Evolutionary conservation across 2,888 invertebrate genomes (phyloP), one percentile per base, ranked within the genome.

Genomic region (Diploptera punctata): DNA sequence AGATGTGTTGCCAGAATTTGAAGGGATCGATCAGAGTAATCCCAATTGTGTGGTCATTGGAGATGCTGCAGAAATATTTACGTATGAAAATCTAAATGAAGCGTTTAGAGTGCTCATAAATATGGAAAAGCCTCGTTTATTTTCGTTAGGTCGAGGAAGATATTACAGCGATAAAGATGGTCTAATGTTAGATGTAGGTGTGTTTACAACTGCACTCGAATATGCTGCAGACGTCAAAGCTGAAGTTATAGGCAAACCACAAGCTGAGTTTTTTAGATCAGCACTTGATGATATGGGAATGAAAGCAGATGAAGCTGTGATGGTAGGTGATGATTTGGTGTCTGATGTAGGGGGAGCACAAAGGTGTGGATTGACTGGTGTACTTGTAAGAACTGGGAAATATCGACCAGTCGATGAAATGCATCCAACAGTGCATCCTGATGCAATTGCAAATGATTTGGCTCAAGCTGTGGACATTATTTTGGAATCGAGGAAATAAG

Each of bases 151-250:
- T 1, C 65, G 47, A 24, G 73, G 73, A 10, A 70, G 60, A 18
- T 73, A 73, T 67, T 73, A 73, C 62, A 70, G 54, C 43, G 70
- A 73, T 18, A 38, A 44, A 1, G 9, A 24, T 16, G 49, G 43
- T 1, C 19, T 73, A 29, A 31, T 70, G 33, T 26, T 73, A 2
- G 73, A 73, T 67, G 73, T 73, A 19, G 73, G 73, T 57, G 73
- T 33, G 16, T 73, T 73, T 24, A 54, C 98, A 74, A 97, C 99
- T 38, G 99, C 99, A 98, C 77, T 33, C 5, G 99, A 99, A 81
- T 99, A 99, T 90, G 99, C 99, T 52, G 99, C 99, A 83, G 99
- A 99, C 84, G 96, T 99, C 77, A 78, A 81, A 72, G 85, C 86
- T n/a, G 82, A 85, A 73, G 78, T 87, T 47, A 81, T 87, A 60